These are phyloP conservation scores for Calephelis perditalis DNA, from an alignment of 2,888 invertebrate species.

Conservation along the genomic window DNA sequence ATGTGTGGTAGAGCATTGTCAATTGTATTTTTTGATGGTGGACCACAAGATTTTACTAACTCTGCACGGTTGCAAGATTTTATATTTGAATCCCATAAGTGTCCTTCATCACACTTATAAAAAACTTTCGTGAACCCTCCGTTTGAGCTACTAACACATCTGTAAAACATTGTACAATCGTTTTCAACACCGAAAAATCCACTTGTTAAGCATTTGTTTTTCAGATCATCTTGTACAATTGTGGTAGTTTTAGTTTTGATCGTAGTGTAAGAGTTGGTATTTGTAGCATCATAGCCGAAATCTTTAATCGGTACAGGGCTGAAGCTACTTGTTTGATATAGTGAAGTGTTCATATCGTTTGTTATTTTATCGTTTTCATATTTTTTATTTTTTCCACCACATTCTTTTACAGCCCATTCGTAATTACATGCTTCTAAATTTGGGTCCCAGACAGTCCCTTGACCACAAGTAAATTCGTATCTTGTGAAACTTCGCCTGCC, in stretches of 20 bases:
- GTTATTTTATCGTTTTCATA: not conserved
- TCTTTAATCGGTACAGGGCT: not conserved
- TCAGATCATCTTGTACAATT: conserved; percentile 17
- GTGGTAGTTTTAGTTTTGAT: conserved; percentile 19
- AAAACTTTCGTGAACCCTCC: conserved; percentile 70
- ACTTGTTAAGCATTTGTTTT: conserved; percentile 46
- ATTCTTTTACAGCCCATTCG: conserved; percentile 64
- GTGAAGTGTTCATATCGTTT: not conserved
- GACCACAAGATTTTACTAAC: conserved; percentile 48
- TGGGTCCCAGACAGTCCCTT: conserved; percentile 80
- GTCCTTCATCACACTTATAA: conserved; percentile 78
- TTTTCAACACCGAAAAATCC: conserved; percentile 78
- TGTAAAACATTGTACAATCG: conserved; percentile 83
- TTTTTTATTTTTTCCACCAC: conserved; percentile 29
- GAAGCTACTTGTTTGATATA: not conserved
- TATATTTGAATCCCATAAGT: conserved; percentile 78
- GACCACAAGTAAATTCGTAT: conserved; percentile 77
- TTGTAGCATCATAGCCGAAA: not conserved
- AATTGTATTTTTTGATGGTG: conserved; percentile 17
- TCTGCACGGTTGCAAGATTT: conserved; percentile 79
- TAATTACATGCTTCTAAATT: conserved; percentile 77
- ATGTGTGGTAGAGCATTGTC: conserved; percentile 22
- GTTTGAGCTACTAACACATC: conserved; percentile 78
- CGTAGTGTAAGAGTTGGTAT: conserved; percentile 1
- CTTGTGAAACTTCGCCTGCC: conserved; percentile 59